Evolutionary conservation across 2,888 invertebrate species (phyloP).

Genomic region (Xestia c-nigrum): DNA sequence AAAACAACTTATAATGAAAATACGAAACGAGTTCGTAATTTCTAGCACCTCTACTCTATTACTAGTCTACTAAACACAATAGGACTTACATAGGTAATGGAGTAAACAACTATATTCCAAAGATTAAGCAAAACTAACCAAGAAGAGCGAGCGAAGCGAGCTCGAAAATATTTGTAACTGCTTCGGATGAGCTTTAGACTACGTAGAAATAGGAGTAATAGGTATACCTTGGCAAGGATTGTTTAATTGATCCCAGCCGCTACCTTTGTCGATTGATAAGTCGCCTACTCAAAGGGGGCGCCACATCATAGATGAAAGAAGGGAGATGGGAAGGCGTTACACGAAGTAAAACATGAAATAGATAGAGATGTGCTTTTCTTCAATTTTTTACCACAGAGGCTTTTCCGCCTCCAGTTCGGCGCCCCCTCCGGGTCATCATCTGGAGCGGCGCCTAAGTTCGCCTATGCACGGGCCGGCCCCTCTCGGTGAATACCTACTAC

Average conservation of each 20-base stretch:
- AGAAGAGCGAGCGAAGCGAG: neutral
- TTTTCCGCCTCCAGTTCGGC: conserved; percentile 4
- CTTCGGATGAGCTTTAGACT: neutral
- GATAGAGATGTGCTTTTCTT: neutral
- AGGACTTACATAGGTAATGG: neutral
- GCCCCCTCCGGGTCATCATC: neutral
- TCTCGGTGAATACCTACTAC: conserved; percentile 3
- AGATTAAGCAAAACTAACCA: neutral
- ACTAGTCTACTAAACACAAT: neutral
- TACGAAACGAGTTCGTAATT: neutral
- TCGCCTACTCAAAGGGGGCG: neutral
- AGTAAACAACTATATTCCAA: neutral
- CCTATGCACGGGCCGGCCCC: conserved; percentile 5
- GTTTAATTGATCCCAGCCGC: neutral
- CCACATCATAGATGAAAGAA: neutral
- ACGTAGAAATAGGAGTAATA: neutral
- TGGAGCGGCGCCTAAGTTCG: neutral
- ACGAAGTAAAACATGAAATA: neutral
- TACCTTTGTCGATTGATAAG: neutral
- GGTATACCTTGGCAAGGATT: neutral
- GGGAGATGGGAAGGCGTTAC: neutral
- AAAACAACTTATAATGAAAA: neutral
- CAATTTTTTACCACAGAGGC: neutral
- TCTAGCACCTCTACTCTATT: neutral
- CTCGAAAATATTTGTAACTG: neutral